Evolutionary conservation across 2,113 vertebrate genomes (phyloP).

Genomic region (Phaethon lepturus): DNA sequence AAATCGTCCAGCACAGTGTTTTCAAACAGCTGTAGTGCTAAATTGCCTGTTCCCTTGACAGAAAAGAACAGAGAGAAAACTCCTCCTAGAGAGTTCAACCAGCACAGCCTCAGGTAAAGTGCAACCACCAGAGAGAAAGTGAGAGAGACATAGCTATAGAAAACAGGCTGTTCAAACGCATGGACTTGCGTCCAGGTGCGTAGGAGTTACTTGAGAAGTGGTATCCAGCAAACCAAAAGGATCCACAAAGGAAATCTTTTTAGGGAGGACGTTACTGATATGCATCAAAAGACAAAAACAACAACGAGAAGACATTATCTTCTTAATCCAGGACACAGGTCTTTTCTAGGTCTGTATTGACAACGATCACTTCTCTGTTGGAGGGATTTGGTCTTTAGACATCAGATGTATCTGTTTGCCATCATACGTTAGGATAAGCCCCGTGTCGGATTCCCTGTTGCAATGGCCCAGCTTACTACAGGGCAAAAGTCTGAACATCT

Average conservation of each 20-base stretch:
- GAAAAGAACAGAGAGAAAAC: slow-evolving; percentile 21
- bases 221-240: not conserved
- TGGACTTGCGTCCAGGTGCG: not conserved
- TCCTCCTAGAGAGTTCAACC: not conserved
- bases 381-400: not conserved
- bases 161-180: not conserved
- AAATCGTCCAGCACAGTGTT: slow-evolving; percentile 30
- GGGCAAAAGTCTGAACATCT: not conserved
- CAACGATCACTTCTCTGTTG: not conserved
- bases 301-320: not conserved
- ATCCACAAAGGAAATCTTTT: not conserved
- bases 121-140: not conserved
- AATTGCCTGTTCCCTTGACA: slow-evolving; percentile 43
- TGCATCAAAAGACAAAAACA: not conserved
- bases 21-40: slow-evolving; percentile 49
- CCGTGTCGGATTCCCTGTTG: not conserved
- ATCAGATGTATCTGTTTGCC: not conserved
- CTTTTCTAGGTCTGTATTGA: not conserved
- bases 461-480: not conserved
- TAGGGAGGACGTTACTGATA: not conserved
- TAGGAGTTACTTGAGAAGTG: not conserved
- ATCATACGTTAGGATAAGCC: not conserved
- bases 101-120: slow-evolving; percentile 24
- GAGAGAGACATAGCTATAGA: not conserved
- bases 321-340: not conserved